phyloP scores from a whole-genome alignment of 2,888 invertebrate species.

The Phortica magna region DNA sequence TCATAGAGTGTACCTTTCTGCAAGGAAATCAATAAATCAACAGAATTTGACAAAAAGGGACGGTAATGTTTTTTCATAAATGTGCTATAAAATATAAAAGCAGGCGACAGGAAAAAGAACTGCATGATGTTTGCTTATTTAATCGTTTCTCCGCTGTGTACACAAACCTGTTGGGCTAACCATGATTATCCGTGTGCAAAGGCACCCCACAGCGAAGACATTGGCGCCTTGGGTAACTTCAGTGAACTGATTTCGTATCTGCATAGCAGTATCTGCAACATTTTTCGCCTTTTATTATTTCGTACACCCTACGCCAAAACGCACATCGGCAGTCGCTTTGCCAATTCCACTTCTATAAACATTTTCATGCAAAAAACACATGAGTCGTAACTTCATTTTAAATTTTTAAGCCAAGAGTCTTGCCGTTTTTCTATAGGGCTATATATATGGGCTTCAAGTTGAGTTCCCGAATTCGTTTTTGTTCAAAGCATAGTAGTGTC shows the following conservation, averaged over 20 bases:
- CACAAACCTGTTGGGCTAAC: slow-evolving; percentile 34
- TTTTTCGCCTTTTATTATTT: not conserved
- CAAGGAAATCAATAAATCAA: no score
- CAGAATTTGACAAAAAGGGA: no score
- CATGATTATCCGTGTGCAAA: slow-evolving; percentile 55
- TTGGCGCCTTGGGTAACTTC: slow-evolving; percentile 68
- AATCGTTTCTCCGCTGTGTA: not conserved
- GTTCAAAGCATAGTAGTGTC: no score
- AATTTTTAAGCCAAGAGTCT: no score
- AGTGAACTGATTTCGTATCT: slow-evolving; percentile 40
- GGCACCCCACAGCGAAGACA: slow-evolving; percentile 72
- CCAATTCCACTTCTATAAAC: no score
- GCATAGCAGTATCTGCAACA: not conserved
- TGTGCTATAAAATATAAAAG: slow-evolving; percentile 8
- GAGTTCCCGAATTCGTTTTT: no score
- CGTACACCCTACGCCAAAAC: not conserved
- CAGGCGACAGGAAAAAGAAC: slow-evolving; percentile 22
- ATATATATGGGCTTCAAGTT: no score
- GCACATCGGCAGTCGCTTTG: no score
- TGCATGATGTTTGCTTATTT: slow-evolving; percentile 19
- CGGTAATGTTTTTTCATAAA: not conserved
- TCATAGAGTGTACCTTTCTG: no score
- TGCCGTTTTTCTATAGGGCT: no score
- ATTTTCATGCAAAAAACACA: no score
- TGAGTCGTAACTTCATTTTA: no score